Base-by-base conservation (phyloP, 2,888 invertebrate species). In the Epistrophe grossulariae region DNA sequence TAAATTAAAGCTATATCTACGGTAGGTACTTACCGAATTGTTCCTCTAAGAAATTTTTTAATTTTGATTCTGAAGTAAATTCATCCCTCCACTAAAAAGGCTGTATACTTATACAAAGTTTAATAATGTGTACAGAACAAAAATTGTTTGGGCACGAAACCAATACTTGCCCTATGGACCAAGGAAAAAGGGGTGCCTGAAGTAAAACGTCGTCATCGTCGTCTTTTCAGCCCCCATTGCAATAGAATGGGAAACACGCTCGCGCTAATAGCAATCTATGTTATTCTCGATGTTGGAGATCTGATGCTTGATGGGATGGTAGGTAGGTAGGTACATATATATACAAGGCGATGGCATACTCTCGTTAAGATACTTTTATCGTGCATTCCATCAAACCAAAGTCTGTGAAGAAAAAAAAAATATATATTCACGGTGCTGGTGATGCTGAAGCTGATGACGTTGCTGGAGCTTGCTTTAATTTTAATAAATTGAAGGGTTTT, bases 381-480 rank as follows among this genome's bases (percentile, higher is more conserved):
- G 17, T 52, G 43, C 24, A 71, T 72, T 48, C 66, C 45, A 64
- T 35, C 57, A 71, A 66, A 48, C 48, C 48, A 7, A 48, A 52
- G n/a, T 48, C 48, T 48, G 17, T 45, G 45, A 24, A 24, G 24
- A 45, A 48, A 1, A 9, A 9, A 10, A 57, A 28, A 24, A 4
- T n/a, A n/a, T n/a, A n/a, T n/a, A n/a, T n/a, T 13, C n/a, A 57
- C n/a, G 4, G 9, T n/a, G 17, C 10, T 9, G 70, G 66, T 60
- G 64, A 35, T 57, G 48, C 48, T 48, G 48, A 48, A 48, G 73
- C 50, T 55, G 70, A 48, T 55, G 52, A 55, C 40, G 55, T 28
- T 76, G 64, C 38, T 50, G 80, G 68, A 79, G 76, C 71, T 40
- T 72, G 71, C 60, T 84, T 80, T 66, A 72, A 77, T 60, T 84